Evolutionary conservation across 2,797 vertebrate species (phyloP).

Genomic region (Luscinia megarhynchos): DNA sequence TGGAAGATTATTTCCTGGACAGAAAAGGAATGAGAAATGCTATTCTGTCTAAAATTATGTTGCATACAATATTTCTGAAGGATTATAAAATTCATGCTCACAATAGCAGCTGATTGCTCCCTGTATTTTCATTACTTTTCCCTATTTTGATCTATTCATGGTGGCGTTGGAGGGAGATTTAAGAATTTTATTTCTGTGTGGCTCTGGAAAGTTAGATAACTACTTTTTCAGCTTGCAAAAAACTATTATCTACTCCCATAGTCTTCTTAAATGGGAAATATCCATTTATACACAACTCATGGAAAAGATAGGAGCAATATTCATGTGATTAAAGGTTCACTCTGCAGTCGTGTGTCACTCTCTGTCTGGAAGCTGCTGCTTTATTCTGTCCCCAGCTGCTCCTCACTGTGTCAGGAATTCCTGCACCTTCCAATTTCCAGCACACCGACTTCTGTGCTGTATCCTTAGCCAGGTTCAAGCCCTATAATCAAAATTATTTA

Average conservation of each 20-base stretch:
- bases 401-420: neutral
- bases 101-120: conserved; percentile 53
- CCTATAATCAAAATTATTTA: neutral
- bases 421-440: neutral
- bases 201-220: neutral
- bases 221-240: neutral
- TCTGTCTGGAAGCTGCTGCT: neutral
- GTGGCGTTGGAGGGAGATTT: neutral
- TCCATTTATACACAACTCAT: neutral
- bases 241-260: neutral
- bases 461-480: neutral
- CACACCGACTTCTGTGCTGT: fast-evolving
- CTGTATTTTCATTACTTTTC: conserved; percentile 42
- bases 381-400: neutral
- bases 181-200: conserved; percentile 17
- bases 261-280: neutral
- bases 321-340: neutral
- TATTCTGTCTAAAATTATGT: conserved; percentile 24
- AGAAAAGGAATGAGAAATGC: conserved; percentile 33
- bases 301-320: neutral
- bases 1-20: conserved; percentile 31
- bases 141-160: conserved; percentile 39
- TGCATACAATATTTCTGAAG: conserved; percentile 34
- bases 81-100: conserved; percentile 25
- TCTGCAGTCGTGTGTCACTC: neutral